Evolutionary conservation across 2,888 invertebrate genomes (phyloP), one percentile per base, ranked within the genome.

Genomic region (Artemia sp.): DNA sequence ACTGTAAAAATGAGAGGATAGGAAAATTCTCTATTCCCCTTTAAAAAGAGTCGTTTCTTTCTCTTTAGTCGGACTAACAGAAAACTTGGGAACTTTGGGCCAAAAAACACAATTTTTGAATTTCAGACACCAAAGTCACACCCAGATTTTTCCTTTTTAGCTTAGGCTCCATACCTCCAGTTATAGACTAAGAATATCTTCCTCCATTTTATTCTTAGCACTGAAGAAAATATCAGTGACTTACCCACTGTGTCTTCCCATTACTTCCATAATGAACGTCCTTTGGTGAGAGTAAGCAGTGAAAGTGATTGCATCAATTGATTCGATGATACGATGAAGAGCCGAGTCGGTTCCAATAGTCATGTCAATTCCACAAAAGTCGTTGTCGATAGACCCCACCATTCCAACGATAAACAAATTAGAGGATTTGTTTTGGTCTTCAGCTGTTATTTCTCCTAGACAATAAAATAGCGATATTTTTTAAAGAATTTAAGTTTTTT

Each of bases 361-460:
- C 98, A 99, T 99, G 79, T 98, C 98, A 51, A 98, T 99, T 72
- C 98, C 98, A 80, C 96, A 98, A 81, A 98, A 98, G 81, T 98
- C 98, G 80, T 98, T 98, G 80, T 99, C 98, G 77, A 98, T 99
- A 6, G 97, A 98, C 5, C 98, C 98, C 68, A 99, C 98, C 86
- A 98, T 84, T 73, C 97, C 97, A 72, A 90, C 96, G 78, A 98
- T 94, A 78, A 96, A 92, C 74, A 97, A 80, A 74, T 83, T 83
- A 74, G 83, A 83, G 78, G 85, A 88, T 76, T 88, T 88, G 69
- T 85, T 83, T 72, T 83, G 80, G 77, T 91, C 88, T 67, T 92
- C 91, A 69, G 82, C 77, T 2, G 88, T 90, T 67, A 96, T 93
- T 77, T 76, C 73, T 11, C 77, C 81, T 80, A 74, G 19, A 68